Base-by-base conservation (phyloP, 2,113 vertebrate species). In the Pungitius pungitius region DNA sequence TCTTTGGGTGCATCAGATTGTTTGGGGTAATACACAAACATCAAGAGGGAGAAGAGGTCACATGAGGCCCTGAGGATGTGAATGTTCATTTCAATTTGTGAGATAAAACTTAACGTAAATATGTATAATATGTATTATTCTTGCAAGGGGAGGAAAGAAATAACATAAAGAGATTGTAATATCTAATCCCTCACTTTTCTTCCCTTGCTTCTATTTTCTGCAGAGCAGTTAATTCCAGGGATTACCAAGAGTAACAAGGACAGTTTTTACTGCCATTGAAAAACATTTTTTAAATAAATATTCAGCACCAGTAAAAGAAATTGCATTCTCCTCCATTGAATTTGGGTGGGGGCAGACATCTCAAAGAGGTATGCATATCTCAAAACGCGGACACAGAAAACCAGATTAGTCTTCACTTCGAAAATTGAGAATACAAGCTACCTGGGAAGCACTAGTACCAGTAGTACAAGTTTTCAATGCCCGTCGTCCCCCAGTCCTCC, bases 1-100 rank as follows among this genome's bases (percentile, higher is more conserved):
- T 85, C 70, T 35, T 3, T 0, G 52, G 57, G 69, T 82, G 77
- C 83, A 82, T 80, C 81, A 57, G 57, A 68, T 80, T 55, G 59
- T 66, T 33, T 56, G 65, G 55, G 43, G 40, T 47, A 69, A 68
- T 69, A 14, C 39, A 27, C 69, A 43, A 11, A 10, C 84, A 82
- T 85, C 64, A 75, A 65, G 58, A 20, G 57, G 47, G 30, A 62
- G 30, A 42, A 6, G 58, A 57, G 71, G 54, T 63, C 22, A 69
- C 30, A 65, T 14, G 45, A 67, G 30, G 27, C 18, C 37, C 13
- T 1, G 11, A 56, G 15, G 20, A 22, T 56, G 65, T 17, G 18
- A 40, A n/a, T 33, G 0, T 35, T 17, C 8, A 4, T 54, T 22
- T 57, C 24, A 49, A 72, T 40, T 15, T 47, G 17, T 27, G 58